A percentile compares a stretch with the other conserved stretches of the same genome.
Conservation (phyloP, 2,113 vertebrate species). For the Turdus rufiventris region DNA sequence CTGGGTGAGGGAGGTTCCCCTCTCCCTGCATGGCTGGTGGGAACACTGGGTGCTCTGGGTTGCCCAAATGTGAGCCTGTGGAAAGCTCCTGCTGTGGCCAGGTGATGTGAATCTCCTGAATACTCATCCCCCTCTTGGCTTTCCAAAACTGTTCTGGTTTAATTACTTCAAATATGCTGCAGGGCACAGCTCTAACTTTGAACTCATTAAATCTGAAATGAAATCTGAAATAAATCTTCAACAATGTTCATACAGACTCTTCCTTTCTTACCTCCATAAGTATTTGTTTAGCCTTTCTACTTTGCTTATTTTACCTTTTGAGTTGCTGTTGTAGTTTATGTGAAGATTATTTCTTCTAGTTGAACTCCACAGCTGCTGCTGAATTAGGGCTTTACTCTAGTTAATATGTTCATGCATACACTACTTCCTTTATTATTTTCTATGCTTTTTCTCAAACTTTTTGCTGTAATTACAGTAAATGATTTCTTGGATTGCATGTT, state of each 20-base stretch:
- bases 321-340: neutral
- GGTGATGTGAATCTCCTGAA: neutral
- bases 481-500: neutral
- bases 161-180: neutral
- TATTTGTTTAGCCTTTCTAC: neutral
- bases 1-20: accelerated
- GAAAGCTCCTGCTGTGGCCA: neutral
- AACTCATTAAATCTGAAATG: neutral
- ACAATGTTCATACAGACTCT: accelerated
- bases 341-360: neutral
- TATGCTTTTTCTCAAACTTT: neutral
- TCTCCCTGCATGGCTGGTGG: accelerated
- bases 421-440: neutral
- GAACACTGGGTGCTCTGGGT: neutral
- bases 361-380: neutral
- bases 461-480: conserved; percentile 10
- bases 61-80: neutral
- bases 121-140: neutral
- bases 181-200: neutral
- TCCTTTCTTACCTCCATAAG: neutral
- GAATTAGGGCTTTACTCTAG: neutral
- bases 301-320: neutral
- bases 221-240: neutral
- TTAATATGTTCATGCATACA: neutral
- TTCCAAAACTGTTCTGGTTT: neutral